These are phyloP conservation scores for Oreotrochilus melanogaster DNA, from an alignment of 2,113 vertebrate species.

Conservation along the genomic window DNA sequence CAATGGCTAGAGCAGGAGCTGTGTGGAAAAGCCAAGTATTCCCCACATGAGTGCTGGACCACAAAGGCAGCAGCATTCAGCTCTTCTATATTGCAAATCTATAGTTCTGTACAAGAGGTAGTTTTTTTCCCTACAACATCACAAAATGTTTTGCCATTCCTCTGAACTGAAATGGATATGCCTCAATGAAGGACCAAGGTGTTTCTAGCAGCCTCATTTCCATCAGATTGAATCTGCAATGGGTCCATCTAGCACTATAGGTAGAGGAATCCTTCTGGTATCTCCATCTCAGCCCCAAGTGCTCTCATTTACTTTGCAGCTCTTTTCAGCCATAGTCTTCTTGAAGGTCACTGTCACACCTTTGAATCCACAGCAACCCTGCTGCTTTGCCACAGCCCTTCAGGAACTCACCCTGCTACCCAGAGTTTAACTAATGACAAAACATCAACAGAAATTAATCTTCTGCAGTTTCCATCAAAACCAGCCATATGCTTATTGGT, in stretches of 20 bases:
- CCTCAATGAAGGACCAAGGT: background rate
- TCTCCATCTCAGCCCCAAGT: background rate
- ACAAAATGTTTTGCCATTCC: background rate
- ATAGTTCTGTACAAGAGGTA: background rate
- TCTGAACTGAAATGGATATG: background rate
- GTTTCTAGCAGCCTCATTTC: background rate
- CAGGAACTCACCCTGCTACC: background rate
- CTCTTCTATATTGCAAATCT: background rate
- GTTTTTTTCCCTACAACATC: background rate
- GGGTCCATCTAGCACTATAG: background rate
- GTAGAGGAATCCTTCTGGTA: background rate
- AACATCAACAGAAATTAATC: rapidly evolving
- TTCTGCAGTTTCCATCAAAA: background rate
- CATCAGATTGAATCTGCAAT: background rate
- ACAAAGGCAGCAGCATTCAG: background rate
- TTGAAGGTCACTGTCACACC: background rate
- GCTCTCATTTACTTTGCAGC: background rate
- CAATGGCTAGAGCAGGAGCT: background rate
- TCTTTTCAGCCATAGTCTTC: background rate
- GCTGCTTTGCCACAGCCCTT: background rate
- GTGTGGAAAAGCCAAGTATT: background rate
- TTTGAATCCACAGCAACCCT: background rate
- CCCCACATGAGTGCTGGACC: background rate
- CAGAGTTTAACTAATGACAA: background rate
- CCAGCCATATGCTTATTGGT: background rate